These are phyloP conservation scores for Beroe forskalii DNA, from an alignment of 37 sponge, comb jelly and placozoan species.

Conservation along the genomic window DNA sequence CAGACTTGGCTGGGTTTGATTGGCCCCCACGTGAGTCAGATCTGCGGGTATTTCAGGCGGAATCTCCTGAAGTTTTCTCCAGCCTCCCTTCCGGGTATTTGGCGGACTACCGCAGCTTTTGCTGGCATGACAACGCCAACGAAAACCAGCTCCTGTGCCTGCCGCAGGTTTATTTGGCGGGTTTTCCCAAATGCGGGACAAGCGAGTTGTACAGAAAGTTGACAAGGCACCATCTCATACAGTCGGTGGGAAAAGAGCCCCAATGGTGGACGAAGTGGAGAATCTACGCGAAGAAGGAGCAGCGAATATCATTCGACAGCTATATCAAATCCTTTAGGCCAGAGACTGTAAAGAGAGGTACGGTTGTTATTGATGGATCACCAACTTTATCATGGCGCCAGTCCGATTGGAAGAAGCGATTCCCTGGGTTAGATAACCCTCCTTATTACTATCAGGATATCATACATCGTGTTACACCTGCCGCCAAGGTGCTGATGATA, in stretches of 20 bases:
- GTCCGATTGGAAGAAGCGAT: neutral
- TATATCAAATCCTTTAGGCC: no score
- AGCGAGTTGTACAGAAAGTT: neutral
- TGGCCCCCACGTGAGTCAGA: no score
- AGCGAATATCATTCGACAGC: neutral
- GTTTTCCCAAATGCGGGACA: neutral
- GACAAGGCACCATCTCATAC: neutral
- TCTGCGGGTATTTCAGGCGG: no score
- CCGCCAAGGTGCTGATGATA: neutral
- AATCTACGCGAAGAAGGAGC: no score
- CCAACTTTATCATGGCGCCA: neutral
- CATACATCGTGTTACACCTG: neutral
- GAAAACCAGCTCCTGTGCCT: neutral
- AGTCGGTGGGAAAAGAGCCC: neutral
- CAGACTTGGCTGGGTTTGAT: no score
- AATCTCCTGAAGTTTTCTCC: no score
- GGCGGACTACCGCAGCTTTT: neutral
- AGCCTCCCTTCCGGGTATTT: no score
- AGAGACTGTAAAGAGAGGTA: no score
- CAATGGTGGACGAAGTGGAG: neutral
- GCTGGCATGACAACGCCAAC: neutral
- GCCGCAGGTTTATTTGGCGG: neutral
- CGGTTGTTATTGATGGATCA: neutral
- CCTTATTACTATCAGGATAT: neutral
- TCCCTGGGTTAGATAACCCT: neutral